Percentiles rank a stretch among this genome's conserved stretches.
Conservation (phyloP, 2,113 vertebrate species). For the Bucco capensis region DNA sequence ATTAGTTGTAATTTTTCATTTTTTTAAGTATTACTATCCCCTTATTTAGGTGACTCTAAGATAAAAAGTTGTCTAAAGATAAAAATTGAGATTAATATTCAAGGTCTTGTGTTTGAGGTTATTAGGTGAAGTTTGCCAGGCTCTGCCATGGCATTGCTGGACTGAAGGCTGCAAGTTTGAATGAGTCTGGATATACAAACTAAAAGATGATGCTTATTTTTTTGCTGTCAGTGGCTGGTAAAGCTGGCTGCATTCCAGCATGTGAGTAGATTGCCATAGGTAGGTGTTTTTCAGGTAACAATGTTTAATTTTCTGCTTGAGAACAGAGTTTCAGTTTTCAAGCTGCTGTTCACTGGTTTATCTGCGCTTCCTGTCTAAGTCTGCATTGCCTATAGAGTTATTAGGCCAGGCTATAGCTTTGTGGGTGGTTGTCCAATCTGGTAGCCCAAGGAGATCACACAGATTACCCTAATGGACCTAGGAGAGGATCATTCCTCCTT, state of each 20-base stretch:
- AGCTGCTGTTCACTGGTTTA: neutral
- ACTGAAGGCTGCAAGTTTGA: neutral
- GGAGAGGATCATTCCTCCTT: neutral
- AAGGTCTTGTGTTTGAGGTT: neutral
- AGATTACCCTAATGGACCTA: neutral
- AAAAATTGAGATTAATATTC: neutral
- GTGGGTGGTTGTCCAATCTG: neutral
- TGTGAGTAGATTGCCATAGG: accelerated
- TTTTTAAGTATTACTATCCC: neutral
- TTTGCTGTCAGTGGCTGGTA: neutral
- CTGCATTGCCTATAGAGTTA: neutral
- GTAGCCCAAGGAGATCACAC: accelerated
- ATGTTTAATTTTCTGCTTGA: neutral
- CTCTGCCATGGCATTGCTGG: neutral
- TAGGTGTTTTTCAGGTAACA: neutral
- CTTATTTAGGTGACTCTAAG: neutral
- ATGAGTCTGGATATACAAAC: neutral
- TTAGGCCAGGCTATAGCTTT: neutral
- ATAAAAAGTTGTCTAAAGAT: neutral
- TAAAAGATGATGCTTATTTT: neutral
- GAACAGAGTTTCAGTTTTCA: neutral
- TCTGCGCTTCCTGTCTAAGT: neutral
- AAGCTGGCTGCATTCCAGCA: neutral
- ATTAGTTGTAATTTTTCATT: neutral
- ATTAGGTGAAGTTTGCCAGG: neutral